phyloP scores from a whole-genome alignment of 2,888 invertebrate species.

The Latrodectus elegans region DNA sequence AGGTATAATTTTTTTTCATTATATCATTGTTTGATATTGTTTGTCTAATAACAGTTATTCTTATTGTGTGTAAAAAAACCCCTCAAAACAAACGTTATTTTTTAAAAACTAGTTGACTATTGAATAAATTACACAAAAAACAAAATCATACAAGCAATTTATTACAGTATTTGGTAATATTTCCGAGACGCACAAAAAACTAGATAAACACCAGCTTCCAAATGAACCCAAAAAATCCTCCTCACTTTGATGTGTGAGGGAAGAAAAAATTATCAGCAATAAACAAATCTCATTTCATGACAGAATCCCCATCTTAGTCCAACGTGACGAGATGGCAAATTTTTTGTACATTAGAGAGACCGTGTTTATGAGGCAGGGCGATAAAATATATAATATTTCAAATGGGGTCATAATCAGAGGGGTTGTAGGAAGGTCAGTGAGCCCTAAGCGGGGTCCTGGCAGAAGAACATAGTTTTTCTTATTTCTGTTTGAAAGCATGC shows the following conservation, averaged over 20 bases:
- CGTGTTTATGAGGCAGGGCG: not conserved
- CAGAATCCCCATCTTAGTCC: not conserved
- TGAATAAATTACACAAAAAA: too few species aligned
- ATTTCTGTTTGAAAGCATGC: not conserved
- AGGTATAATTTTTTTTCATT: too few species aligned
- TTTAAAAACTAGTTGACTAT: too few species aligned
- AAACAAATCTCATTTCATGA: constrained; percentile 30
- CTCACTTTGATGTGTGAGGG: not conserved
- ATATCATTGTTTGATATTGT: too few species aligned
- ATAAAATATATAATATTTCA: not conserved
- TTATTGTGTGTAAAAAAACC: too few species aligned
- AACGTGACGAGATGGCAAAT: not conserved
- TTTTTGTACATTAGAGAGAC: not conserved
- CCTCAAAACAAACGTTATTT: too few species aligned
- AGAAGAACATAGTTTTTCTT: not conserved
- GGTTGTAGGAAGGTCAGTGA: not conserved
- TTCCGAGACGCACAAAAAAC: too few species aligned
- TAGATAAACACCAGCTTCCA: not conserved
- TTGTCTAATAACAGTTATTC: too few species aligned
- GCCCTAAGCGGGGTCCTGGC: not conserved
- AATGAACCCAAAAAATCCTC: not conserved
- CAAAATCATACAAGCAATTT: too few species aligned
- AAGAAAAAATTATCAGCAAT: not conserved
- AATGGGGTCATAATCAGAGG: not conserved
- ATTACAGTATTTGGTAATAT: too few species aligned